Evolutionary conservation across 35 echinoderm and acorn worm genomes (phyloP), one percentile per base, ranked within the genome.

Genomic region (Apostichopus japonicus): DNA sequence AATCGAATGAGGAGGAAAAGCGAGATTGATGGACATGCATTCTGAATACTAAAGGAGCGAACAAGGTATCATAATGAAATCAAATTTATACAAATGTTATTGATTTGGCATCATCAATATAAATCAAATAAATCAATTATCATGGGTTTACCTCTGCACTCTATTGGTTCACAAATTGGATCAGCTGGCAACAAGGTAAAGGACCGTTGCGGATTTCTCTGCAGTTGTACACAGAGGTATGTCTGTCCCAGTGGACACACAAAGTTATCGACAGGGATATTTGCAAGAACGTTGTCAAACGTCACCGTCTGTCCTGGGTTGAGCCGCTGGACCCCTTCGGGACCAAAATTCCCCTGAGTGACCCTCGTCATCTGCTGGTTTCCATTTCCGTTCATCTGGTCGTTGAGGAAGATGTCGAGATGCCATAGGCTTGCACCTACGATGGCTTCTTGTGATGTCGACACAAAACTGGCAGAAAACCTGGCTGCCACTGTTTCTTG

Each of bases 211-310:
- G 81, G 65, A 44, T 87, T 22, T n/a, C 79, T 93, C 83, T 78
- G 67, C 56, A 93, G 84, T 53, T 93, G 82, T 13, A 93, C 92
- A 62, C 92, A 93, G 51, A 93, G 16, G 17, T 87, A 93, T 9
- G 92, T 87, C 11, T 14, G 24, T 7, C 54, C 16, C 0, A 51
- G 17, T 79, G 92, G 92, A 67, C 92, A 93, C 1, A 93, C 83
- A 79, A 77, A 93, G 65, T 87, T 58, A 5, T 19, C 53, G 8
- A 87, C 52, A 24, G 77, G 54, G 57, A 93, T 27, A 13, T 24
- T 53, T 11, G 77, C 92, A 1, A 59, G 27, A 1, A 86, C 23
- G 55, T 77, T 53, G 4, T 51, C 21, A 24, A 93, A 93, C 4
- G 65, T 15, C 16, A 77, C 55, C 15, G 22, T 3, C 8, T 24